Base-by-base conservation (phyloP, 2,888 invertebrate genomes). In the Acleris holmiana region DNA sequence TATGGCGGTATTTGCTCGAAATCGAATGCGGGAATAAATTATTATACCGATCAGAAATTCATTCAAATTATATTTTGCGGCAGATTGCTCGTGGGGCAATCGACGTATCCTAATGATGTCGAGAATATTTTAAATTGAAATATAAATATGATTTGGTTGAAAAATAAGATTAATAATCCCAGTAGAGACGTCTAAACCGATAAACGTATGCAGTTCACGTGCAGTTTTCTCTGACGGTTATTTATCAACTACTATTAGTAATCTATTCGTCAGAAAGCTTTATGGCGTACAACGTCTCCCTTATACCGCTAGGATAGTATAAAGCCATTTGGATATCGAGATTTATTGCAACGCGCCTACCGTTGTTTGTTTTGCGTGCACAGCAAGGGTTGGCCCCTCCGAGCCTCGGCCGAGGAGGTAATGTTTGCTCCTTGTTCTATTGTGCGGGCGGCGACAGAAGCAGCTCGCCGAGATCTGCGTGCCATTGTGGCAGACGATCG, bases 401-500 rank as follows among this genome's bases (percentile, higher is more conserved):
- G n/a, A n/a, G n/a, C n/a, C 23, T 21, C 35, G 40, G 23, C n/a
- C 55, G 17, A 47, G 53, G 48, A 29, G 56, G 55, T 41, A 35
- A 56, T 50, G 50, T 62, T 56, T 62, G 56, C 50, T 50, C 56
- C 25, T 53, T 46, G 51, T 53, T 58, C 71, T 60, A 69, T 69
- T 70, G 71, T 68, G 55, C 68, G 71, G 71, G 65, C 69, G 74
- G 69, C 73, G 72, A 73, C 76, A 68, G 64, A 69, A 67, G 61
- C 74, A 72, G 73, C 75, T 73, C 72, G 71, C 70, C 76, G 67
- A 68, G 69, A 58, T 67, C 66, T 66, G 58, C 54, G 60, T 68
- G 71, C 79, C 79, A 83, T 86, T 83, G 86, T 87, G 79, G 74
- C 69, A 61, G 65, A 58, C 75, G 83, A 84, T 84, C 86, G 87